Percentiles rank a stretch among this genome's conserved stretches.
phyloP scores from a whole-genome alignment of 2,888 invertebrate genomes.

The Oscheius sp. region DNA sequence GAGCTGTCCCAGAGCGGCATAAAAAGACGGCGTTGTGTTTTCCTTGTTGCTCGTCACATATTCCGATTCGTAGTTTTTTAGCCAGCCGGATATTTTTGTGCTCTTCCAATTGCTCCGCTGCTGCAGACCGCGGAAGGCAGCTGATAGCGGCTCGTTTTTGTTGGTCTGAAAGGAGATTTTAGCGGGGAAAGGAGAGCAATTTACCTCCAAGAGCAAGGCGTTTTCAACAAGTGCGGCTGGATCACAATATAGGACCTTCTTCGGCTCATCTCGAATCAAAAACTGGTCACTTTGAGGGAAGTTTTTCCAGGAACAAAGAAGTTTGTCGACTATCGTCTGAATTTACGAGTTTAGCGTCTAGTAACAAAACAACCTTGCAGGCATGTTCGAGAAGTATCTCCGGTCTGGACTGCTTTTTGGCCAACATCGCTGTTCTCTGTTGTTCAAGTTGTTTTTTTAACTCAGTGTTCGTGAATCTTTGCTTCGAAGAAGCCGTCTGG shows the following conservation, averaged over 20 bases:
- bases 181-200: background rate
- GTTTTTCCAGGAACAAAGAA: background rate
- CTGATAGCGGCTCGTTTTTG: conserved; percentile 9
- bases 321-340: background rate
- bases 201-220: conserved; percentile 8
- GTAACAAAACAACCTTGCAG: background rate
- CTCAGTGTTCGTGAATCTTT: conserved; percentile 1
- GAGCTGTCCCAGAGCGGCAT: conserved; percentile 38
- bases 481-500: no score
- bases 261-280: conserved; percentile 12
- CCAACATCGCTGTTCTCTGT: background rate
- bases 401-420: conserved; percentile 9
- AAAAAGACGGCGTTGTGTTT: conserved; percentile 31
- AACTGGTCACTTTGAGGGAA: conserved; percentile 5
- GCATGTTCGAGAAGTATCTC: background rate
- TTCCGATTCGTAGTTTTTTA: conserved; percentile 4
- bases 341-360: background rate
- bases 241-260: conserved; percentile 18
- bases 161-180: conserved; percentile 4
- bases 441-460: background rate
- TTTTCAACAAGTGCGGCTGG: conserved; percentile 21
- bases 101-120: conserved; percentile 32
- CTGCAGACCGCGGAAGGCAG: conserved; percentile 27
- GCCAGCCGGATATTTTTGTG: conserved; percentile 17
- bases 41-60: background rate